Evolutionary conservation across 2,113 vertebrate species (phyloP).

Genomic region (Sander lucioperca): DNA sequence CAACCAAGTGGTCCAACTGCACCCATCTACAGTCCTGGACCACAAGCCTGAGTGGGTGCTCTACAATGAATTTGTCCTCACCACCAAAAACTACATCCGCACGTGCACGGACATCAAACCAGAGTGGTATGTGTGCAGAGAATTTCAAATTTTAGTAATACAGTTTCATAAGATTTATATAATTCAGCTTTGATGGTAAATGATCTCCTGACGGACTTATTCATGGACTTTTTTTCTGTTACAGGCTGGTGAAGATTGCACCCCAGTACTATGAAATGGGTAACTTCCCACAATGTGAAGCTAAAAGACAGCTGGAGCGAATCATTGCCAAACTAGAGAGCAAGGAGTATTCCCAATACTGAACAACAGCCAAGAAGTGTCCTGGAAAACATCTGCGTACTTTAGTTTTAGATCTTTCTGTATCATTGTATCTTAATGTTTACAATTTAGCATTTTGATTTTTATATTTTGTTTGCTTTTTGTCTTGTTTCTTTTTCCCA

Average conservation of each 20-base stretch:
- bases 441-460: conserved; percentile 86
- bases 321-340: conserved; percentile 97
- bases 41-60: conserved; percentile 99
- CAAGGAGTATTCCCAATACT: conserved; percentile 98
- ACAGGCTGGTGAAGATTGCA: conserved; percentile 97
- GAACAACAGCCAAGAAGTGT: conserved; percentile 83
- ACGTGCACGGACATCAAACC: conserved; percentile 99
- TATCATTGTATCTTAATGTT: conserved; percentile 91
- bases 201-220: not conserved
- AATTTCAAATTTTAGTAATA: not conserved
- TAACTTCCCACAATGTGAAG: conserved; percentile 98
- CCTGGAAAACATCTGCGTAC: conserved; percentile 60
- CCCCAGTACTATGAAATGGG: conserved; percentile 98
- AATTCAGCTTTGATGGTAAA: not conserved
- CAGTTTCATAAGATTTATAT: not conserved
- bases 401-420: conserved; percentile 86
- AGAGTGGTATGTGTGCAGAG: conserved; percentile 79
- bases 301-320: conserved; percentile 96
- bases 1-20: conserved; percentile 99
- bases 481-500: conserved; percentile 58
- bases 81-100: conserved; percentile 99
- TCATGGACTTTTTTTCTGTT: conserved; percentile 46
- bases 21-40: conserved; percentile 98
- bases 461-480: conserved; percentile 89
- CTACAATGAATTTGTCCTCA: conserved; percentile 99